Evolutionary conservation across 2,888 invertebrate genomes (phyloP).

Genomic region (Clostera curtula): DNA sequence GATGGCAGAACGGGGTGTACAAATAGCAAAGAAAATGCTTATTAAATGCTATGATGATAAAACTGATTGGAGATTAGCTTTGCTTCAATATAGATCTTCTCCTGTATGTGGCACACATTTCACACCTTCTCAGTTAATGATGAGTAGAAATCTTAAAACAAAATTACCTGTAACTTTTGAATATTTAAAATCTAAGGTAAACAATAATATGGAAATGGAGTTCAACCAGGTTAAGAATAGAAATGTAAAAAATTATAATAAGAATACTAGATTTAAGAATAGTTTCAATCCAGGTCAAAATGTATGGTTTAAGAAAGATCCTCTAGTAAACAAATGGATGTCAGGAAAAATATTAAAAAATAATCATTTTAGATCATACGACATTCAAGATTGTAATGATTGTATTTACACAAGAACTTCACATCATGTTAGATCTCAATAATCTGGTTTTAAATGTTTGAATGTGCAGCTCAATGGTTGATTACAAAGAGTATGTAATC

Average conservation of each 20-base stretch:
- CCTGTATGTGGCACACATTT: background rate
- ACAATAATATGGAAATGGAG: too few species aligned
- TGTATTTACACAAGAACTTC: background rate
- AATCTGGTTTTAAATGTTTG: too few species aligned
- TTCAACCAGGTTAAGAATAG: background rate
- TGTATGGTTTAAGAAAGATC: background rate
- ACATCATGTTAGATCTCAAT: too few species aligned
- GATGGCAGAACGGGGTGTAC: constrained; percentile 6
- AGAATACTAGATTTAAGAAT: background rate
- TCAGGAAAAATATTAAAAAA: background rate
- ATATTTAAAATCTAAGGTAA: too few species aligned
- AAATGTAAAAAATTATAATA: background rate
- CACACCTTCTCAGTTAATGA: constrained; percentile 1
- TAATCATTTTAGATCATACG: too few species aligned
- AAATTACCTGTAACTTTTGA: too few species aligned
- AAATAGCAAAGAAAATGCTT: constrained; percentile 5
- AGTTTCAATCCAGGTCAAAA: background rate
- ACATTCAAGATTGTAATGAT: background rate
- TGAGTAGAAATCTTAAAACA: too few species aligned
- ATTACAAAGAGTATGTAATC: too few species aligned
- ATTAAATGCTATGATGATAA: constrained; percentile 5
- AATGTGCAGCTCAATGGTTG: too few species aligned
- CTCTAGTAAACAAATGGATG: background rate
- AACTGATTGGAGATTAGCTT: constrained; percentile 5
- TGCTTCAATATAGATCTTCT: constrained; percentile 5